These are phyloP conservation scores for Beaufortia kweichowensis DNA, from an alignment of 2,113 vertebrate species.

Conservation along the genomic window DNA sequence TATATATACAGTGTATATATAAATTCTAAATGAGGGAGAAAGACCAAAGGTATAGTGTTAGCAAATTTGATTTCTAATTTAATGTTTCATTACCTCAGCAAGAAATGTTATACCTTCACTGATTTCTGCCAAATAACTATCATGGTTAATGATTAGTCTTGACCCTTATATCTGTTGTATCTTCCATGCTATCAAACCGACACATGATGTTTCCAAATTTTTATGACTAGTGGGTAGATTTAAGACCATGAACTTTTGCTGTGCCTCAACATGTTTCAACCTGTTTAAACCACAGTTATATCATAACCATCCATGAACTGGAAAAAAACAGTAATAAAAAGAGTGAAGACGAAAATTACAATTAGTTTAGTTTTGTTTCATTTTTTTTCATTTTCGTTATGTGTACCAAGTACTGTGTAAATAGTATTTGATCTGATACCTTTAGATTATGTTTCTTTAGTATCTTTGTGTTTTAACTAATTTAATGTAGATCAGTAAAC, in stretches of 20 bases:
- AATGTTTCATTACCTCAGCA: neutral
- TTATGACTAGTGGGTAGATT: conserved; percentile 5
- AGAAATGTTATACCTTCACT: neutral
- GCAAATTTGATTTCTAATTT: no score
- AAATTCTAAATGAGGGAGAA: no score
- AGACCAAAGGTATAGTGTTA: no score
- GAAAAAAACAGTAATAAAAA: conserved; percentile 1
- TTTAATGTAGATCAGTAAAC: no score
- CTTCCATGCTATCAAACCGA: conserved; percentile 8
- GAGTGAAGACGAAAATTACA: no score
- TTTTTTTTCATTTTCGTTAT: no score
- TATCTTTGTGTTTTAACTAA: no score
- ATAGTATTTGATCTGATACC: no score
- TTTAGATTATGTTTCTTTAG: no score
- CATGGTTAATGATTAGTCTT: conserved; percentile 33
- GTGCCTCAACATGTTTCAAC: neutral
- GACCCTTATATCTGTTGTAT: neutral
- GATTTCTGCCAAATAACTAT: conserved; percentile 1
- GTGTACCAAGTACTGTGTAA: no score
- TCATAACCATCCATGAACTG: neutral
- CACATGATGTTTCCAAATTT: neutral
- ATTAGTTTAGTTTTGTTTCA: no score
- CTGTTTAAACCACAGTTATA: neutral
- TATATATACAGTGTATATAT: no score
- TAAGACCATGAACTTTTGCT: neutral